phyloP scores from a whole-genome alignment of 2,797 vertebrate species.

The Nothura maculosa region DNA sequence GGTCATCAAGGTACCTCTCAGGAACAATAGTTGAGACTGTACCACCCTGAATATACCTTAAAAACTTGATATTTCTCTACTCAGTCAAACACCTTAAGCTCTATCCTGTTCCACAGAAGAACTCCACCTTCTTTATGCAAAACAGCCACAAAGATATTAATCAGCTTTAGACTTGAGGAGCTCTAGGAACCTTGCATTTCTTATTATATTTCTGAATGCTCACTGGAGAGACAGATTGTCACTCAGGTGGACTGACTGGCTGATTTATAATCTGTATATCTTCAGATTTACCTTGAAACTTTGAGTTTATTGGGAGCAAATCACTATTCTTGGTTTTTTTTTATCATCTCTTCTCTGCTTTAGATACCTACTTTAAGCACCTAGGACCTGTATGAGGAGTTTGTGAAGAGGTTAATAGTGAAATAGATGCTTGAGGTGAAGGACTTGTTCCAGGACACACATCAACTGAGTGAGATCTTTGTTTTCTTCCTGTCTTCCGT shows the following conservation, averaged over 20 bases:
- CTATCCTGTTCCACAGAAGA: not conserved
- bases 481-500: not conserved
- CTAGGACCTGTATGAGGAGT: not conserved
- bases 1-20: not conserved
- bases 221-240: not conserved
- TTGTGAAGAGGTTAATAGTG: not conserved
- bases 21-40: not conserved
- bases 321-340: too few relatives aligned
- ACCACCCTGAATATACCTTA: not conserved
- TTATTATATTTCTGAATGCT: not conserved
- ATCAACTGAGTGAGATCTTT: not conserved
- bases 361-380: not conserved
- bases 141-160: not conserved
- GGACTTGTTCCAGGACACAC: not conserved
- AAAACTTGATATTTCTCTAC: not conserved
- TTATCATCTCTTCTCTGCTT: not conserved
- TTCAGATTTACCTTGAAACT: too few relatives aligned
- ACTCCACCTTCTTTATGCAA: not conserved
- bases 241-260: not conserved
- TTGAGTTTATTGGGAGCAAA: not conserved
- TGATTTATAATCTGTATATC: not conserved
- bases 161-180: not conserved
- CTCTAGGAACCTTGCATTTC: not conserved
- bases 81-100: not conserved
- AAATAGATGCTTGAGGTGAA: not conserved